phyloP scores from a whole-genome alignment of 2,113 vertebrate genomes.

The Microtus montanus region DNA sequence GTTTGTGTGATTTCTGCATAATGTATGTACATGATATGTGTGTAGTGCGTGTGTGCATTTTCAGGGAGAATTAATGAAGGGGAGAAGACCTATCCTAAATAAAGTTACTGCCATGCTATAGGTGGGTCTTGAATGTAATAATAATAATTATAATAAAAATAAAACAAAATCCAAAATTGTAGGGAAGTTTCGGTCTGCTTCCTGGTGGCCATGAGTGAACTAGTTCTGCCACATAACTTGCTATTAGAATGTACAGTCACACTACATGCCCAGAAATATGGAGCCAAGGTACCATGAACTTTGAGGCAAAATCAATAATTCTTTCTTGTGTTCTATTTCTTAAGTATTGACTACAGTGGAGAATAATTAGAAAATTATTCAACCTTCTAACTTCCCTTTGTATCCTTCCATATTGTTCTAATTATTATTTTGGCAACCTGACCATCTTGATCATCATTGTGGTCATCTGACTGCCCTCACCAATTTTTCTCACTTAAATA shows the following conservation, averaged over 20 bases:
- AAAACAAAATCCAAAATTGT: background rate
- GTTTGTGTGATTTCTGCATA: background rate
- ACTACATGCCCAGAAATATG: too few relatives aligned
- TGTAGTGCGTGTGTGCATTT: background rate
- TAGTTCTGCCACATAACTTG: background rate
- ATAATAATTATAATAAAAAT: too few relatives aligned
- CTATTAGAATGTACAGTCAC: background rate
- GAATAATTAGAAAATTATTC: background rate
- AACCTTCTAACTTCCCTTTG: too few relatives aligned
- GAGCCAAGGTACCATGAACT: background rate
- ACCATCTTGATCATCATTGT: background rate
- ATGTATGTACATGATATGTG: background rate
- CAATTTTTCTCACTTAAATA: background rate
- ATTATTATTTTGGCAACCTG: background rate
- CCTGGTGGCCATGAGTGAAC: background rate
- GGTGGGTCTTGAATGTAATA: background rate
- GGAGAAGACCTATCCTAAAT: background rate
- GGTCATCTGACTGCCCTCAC: background rate
- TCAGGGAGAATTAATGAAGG: background rate
- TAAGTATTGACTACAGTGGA: background rate
- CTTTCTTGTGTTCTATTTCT: background rate
- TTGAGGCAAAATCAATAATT: background rate
- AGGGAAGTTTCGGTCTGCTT: background rate
- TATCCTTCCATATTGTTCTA: background rate
- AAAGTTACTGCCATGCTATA: background rate